Evolutionary conservation across 2,888 invertebrate species (phyloP).

Genomic region (Archips xylosteana): DNA sequence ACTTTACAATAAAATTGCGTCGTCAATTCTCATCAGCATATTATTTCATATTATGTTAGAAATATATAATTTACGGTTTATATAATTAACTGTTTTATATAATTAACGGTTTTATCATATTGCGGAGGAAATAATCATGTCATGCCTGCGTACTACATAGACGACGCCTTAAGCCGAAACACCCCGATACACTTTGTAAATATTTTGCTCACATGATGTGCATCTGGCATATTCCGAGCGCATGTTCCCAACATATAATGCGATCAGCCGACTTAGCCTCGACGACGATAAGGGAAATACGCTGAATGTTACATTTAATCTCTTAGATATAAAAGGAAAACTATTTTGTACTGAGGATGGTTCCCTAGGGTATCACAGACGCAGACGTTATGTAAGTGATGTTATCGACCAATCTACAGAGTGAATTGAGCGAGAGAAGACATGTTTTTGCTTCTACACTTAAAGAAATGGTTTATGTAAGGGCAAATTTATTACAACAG

Average conservation of each 20-base stretch:
- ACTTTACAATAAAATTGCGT: too few relatives aligned
- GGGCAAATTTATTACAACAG: background rate
- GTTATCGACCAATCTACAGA: background rate
- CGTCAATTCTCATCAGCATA: too few relatives aligned
- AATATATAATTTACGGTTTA: too few relatives aligned
- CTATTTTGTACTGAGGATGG: constrained; percentile 1
- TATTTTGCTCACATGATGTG: constrained; percentile 22
- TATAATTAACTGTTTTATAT: too few relatives aligned
- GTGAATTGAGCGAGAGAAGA: background rate
- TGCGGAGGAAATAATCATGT: background rate
- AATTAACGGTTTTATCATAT: background rate
- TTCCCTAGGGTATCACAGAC: constrained; percentile 1
- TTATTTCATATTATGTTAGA: too few relatives aligned
- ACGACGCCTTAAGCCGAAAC: constrained; percentile 2
- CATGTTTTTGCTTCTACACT: background rate
- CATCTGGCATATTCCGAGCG: constrained; percentile 13
- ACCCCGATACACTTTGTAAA: constrained; percentile 19
- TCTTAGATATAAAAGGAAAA: constrained; percentile 6
- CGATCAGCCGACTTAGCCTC: constrained; percentile 17
- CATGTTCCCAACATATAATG: constrained; percentile 28
- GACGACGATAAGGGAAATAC: constrained; percentile 13
- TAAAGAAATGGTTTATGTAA: background rate
- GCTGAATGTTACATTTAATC: constrained; percentile 18
- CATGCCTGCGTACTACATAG: background rate
- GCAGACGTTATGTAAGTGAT: background rate